phyloP scores from a whole-genome alignment of 1,140 invertebrate genomes.

The Scaptomyza graminum region DNA sequence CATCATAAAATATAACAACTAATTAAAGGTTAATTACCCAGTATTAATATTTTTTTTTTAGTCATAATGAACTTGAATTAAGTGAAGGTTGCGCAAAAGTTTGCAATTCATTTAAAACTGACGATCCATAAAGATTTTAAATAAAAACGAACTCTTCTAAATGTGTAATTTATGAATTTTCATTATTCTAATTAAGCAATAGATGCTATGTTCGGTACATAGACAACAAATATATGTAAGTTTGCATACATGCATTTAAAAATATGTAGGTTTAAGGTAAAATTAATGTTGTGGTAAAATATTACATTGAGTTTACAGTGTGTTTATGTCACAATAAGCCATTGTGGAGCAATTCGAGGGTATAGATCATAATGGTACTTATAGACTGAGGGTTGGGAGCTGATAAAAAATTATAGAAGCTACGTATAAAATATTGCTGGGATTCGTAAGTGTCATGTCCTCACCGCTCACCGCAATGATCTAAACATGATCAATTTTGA shows the following conservation, averaged over 20 bases:
- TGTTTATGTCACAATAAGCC: conserved; percentile 7
- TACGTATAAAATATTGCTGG: conserved; percentile 52
- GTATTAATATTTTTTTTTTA: conserved; percentile 20
- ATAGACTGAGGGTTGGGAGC: conserved; percentile 15
- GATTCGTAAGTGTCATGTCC: conserved; percentile 17
- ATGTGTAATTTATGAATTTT: conserved; percentile 44
- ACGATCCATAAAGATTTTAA: neutral
- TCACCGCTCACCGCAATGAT: neutral
- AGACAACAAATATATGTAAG: conserved; percentile 37
- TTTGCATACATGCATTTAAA: conserved; percentile 17
- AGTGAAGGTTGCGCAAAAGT: neutral
- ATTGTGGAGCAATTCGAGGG: conserved; percentile 47
- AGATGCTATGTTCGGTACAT: conserved; percentile 43
- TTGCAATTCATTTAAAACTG: neutral
- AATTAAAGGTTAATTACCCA: neutral
- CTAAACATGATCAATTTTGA: conserved; percentile 72
- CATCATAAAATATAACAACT: neutral
- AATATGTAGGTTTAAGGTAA: conserved; percentile 31
- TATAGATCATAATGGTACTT: conserved; percentile 37
- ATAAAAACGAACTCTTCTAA: conserved; percentile 18
- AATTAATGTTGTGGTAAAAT: conserved; percentile 51
- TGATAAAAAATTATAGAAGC: conserved; percentile 44
- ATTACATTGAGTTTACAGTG: conserved; percentile 30
- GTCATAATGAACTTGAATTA: too few relatives aligned
- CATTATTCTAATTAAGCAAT: conserved; percentile 58